A percentile compares a stretch with the other conserved stretches of the same genome.
Evolutionary conservation across 2,797 vertebrate species (phyloP).

Genomic region (Sciurus vulgaris): DNA sequence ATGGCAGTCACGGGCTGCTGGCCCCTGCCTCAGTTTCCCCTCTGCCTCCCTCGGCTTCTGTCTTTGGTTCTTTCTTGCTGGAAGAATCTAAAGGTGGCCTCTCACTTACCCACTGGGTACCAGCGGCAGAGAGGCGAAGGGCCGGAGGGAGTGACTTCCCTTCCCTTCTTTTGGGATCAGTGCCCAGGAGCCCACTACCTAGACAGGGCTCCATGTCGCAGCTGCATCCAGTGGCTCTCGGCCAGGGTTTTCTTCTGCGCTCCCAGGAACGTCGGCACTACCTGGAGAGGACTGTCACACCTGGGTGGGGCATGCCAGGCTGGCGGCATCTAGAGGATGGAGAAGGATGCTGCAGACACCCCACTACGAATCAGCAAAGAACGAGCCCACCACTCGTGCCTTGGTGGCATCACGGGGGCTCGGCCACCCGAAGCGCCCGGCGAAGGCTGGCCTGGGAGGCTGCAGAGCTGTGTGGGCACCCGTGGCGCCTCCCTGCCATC

Average conservation of each 20-base stretch:
- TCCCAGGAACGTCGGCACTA: neutral
- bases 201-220: neutral
- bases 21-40: conserved; percentile 51
- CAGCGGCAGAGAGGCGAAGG: neutral
- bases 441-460: neutral
- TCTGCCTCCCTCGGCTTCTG: neutral
- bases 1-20: neutral
- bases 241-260: neutral
- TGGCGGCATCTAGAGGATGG: neutral
- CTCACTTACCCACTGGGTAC: neutral
- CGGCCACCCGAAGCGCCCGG: neutral
- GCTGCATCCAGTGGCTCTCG: neutral
- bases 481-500: neutral
- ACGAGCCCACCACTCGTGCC: neutral
- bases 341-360: neutral
- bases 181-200: no score
- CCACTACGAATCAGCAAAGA: neutral
- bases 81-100: neutral
- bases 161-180: neutral
- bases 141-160: neutral
- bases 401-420: neutral
- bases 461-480: no score
- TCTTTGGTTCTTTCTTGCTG: neutral
- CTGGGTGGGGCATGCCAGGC: neutral
- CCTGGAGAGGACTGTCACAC: neutral